A percentile compares a stretch with the other conserved stretches of the same genome.
Evolutionary conservation across 2,113 vertebrate species (phyloP).

Genomic region (Bos javanicus): DNA sequence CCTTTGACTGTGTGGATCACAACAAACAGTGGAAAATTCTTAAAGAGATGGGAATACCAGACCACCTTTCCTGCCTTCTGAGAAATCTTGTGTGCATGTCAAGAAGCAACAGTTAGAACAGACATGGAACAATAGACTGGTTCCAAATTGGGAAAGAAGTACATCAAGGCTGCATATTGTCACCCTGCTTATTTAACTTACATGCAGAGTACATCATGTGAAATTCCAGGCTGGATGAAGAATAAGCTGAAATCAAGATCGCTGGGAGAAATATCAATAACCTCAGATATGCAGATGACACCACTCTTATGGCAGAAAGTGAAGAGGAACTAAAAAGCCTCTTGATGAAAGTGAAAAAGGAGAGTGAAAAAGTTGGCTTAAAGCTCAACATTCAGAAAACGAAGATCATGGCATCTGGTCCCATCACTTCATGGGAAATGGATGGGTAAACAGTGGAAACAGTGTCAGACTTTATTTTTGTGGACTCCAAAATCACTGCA

Average conservation of each 20-base stretch:
- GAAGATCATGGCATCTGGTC: neutral
- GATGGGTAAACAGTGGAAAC: neutral
- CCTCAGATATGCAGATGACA: neutral
- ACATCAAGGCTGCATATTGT: neutral
- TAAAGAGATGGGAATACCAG: neutral
- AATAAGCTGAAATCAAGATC: neutral
- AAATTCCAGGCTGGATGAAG: neutral
- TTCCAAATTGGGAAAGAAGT: neutral
- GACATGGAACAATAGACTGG: neutral
- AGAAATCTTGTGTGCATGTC: neutral
- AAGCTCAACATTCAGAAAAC: neutral
- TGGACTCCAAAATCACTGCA: neutral
- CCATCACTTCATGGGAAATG: neutral
- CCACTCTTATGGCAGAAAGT: neutral
- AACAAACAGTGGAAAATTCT: neutral
- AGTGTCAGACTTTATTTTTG: neutral
- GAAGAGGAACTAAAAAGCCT: neutral
- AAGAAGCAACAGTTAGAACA: neutral
- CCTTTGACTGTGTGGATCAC: neutral
- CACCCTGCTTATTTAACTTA: neutral
- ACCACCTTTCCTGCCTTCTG: neutral
- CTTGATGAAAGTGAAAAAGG: neutral
- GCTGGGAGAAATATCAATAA: neutral
- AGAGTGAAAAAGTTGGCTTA: neutral
- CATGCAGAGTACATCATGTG: neutral